phyloP scores from a whole-genome alignment of 1,140 invertebrate species.

The Drosophila ambigua region DNA sequence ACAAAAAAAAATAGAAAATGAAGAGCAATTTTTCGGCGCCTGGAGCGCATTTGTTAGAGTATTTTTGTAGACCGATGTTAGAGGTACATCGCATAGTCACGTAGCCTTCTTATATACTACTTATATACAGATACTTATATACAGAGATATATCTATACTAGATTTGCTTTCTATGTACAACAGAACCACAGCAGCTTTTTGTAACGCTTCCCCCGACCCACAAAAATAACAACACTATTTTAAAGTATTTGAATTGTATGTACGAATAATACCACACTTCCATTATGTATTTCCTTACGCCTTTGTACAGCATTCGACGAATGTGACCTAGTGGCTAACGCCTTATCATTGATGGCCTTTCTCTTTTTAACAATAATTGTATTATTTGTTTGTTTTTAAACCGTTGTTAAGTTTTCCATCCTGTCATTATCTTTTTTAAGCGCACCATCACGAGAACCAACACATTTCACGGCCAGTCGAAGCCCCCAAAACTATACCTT shows the following conservation, averaged over 20 bases:
- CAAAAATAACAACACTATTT: conserved; percentile 4
- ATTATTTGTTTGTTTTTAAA: conserved; percentile 7
- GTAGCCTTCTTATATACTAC: conserved; percentile 42
- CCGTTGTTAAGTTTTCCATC: conserved; percentile 42
- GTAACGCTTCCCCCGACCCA: conserved; percentile 9
- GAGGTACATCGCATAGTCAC: conserved; percentile 41
- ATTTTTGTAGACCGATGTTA: conserved; percentile 66
- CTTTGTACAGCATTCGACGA: too few species aligned
- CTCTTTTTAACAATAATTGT: conserved; percentile 14
- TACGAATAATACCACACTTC: neutral
- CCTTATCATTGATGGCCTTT: conserved; percentile 17
- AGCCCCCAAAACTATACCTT: conserved; percentile 37
- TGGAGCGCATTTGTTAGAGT: conserved; percentile 61
- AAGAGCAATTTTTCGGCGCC: conserved; percentile 44
- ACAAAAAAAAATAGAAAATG: conserved; percentile 1
- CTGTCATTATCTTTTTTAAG: conserved; percentile 40
- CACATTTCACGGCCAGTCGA: conserved; percentile 49
- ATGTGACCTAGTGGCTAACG: neutral
- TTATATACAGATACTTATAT: conserved; percentile 32
- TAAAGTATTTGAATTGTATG: conserved; percentile 1
- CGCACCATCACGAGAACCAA: conserved; percentile 24
- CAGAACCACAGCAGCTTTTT: conserved; percentile 37
- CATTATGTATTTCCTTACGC: too few species aligned
- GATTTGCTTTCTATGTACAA: conserved; percentile 45
- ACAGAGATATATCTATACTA: conserved; percentile 33